These are phyloP conservation scores for Maccullochella peelii DNA, from an alignment of 2,113 vertebrate species.

Conservation along the genomic window DNA sequence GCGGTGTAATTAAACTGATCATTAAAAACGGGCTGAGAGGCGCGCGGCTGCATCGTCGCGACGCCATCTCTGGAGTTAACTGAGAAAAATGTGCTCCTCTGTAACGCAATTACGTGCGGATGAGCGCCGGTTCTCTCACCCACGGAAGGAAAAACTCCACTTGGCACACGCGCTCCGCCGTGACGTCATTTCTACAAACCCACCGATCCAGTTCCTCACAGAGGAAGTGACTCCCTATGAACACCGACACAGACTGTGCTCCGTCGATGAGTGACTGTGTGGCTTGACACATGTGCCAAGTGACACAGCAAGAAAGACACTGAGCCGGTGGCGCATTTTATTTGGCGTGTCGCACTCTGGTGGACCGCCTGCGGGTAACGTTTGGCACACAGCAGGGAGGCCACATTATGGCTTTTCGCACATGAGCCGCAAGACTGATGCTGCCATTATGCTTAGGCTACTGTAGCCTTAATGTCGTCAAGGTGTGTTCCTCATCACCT, in stretches of 20 bases:
- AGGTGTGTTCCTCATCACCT: background rate
- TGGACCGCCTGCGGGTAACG: too few relatives aligned
- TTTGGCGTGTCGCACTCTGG: too few relatives aligned
- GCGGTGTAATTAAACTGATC: background rate
- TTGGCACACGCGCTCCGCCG: background rate
- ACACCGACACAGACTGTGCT: too few relatives aligned
- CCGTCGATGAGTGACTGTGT: background rate
- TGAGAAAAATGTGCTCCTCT: background rate
- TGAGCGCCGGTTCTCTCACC: background rate
- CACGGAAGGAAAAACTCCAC: constrained; percentile 11
- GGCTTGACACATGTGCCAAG: background rate
- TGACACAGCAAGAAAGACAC: background rate
- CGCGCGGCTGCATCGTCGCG: background rate
- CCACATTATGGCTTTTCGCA: background rate
- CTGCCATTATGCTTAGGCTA: too few relatives aligned
- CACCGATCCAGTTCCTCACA: background rate
- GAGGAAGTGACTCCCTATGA: background rate
- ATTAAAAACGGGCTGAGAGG: background rate
- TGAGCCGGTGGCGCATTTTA: too few relatives aligned
- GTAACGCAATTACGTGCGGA: too few relatives aligned
- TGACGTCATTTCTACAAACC: constrained; percentile 16
- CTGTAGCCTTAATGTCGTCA: too few relatives aligned
- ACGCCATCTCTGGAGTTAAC: too few relatives aligned
- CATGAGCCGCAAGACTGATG: background rate
- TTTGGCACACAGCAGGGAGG: too few relatives aligned